These are phyloP conservation scores for Drosophila borborema DNA, from an alignment of 2,888 invertebrate genomes.

Conservation along the genomic window DNA sequence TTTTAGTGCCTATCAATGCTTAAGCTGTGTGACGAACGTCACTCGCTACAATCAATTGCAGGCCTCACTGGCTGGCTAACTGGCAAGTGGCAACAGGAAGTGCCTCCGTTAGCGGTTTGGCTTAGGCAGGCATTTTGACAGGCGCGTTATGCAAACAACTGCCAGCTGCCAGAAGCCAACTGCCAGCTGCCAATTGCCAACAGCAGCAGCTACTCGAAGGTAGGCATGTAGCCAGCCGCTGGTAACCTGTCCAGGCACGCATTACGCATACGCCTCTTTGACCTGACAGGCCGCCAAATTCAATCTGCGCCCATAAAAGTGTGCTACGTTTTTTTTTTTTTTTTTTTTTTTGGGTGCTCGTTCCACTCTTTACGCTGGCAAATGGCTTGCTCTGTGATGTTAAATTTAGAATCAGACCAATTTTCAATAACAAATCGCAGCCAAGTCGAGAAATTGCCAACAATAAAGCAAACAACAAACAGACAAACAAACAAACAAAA, in stretches of 20 bases:
- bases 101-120: constrained; percentile 30
- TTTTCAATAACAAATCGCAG: constrained; percentile 36
- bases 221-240: background rate
- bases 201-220: background rate
- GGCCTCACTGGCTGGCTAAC: background rate
- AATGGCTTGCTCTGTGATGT: constrained; percentile 49
- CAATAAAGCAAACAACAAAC: constrained; percentile 11
- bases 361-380: constrained; percentile 1
- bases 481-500: constrained; percentile 33
- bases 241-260: constrained; percentile 5
- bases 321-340: constrained; percentile 31
- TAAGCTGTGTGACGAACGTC: background rate
- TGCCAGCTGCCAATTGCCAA: constrained; percentile 3
- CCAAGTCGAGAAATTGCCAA: constrained; percentile 21
- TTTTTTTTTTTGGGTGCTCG: constrained; percentile 5
- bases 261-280: constrained; percentile 32
- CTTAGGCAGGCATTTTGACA: constrained; percentile 48
- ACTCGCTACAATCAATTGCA: background rate
- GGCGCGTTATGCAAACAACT: constrained; percentile 42
- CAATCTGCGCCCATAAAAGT: constrained; percentile 52
- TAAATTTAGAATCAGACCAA: constrained; percentile 46
- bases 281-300: constrained; percentile 35
- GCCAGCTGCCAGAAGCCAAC: constrained; percentile 7
- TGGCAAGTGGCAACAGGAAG: constrained; percentile 17
- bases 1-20: background rate